Evolutionary conservation across 2,797 vertebrate genomes (phyloP).

Genomic region (Notoglanidium macrostoma): DNA sequence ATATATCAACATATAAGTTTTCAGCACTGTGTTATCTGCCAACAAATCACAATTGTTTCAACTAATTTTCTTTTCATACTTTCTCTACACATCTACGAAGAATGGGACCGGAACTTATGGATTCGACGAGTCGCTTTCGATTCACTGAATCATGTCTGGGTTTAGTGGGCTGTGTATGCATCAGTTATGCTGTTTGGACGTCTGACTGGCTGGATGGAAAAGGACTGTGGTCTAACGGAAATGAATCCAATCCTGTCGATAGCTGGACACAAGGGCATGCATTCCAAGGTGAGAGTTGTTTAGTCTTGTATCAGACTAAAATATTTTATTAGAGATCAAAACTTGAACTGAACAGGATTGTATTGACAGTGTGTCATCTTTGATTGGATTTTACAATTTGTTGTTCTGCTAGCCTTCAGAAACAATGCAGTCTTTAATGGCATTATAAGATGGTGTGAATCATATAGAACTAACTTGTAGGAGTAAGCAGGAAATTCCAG

Average conservation of each 20-base stretch:
- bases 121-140: conserved; percentile 71
- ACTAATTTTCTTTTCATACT: not conserved
- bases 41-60: not conserved
- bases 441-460: not conserved
- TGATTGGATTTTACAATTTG: not conserved
- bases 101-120: conserved; percentile 66
- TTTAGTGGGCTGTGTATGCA: conserved; percentile 71
- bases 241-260: conserved; percentile 40
- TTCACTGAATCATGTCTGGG: conserved; percentile 72
- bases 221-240: conserved; percentile 70
- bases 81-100: not conserved
- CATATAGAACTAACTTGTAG: not conserved
- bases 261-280: conserved; percentile 1
- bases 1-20: not conserved
- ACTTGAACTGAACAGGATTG: not conserved
- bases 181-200: conserved; percentile 72
- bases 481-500: not conserved
- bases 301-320: not conserved
- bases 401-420: not conserved
- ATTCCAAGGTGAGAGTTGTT: conserved; percentile 68
- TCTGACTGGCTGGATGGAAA: conserved; percentile 70
- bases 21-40: not conserved
- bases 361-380: not conserved
- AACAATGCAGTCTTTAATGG: not conserved
- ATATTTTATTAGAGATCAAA: not conserved